phyloP scores from a whole-genome alignment of 1,140 invertebrate genomes.

The Drosophila mayri region DNA sequence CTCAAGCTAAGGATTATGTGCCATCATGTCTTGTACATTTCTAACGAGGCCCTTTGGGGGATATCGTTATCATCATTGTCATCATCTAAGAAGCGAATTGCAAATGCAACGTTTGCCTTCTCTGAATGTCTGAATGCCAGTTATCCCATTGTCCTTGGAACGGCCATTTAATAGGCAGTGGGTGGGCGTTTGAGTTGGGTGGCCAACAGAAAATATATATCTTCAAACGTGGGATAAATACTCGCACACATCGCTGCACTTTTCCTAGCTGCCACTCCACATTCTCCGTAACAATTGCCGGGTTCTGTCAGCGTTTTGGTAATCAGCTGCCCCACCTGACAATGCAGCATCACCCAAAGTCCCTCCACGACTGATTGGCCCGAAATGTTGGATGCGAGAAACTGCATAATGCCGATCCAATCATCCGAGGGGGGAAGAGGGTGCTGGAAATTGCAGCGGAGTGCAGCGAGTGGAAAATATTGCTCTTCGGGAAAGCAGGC shows the following conservation, averaged over 20 bases:
- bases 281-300: conserved; percentile 17
- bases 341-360: conserved; percentile 9
- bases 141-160: conserved; percentile 11
- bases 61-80: conserved; percentile 3
- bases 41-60: neutral
- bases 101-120: neutral
- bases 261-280: neutral
- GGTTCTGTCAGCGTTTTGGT: conserved; percentile 22
- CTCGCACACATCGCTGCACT: conserved; percentile 16
- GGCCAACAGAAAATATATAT: neutral
- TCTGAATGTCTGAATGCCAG: neutral
- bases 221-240: conserved; percentile 25
- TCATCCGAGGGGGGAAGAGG: conserved; percentile 8
- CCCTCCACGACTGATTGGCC: conserved; percentile 36
- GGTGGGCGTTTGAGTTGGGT: neutral
- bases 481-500: conserved; percentile 12
- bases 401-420: conserved; percentile 46
- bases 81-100: neutral
- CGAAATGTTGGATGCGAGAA: conserved; percentile 22
- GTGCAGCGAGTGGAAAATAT: neutral
- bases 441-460: neutral
- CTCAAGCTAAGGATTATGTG: neutral
- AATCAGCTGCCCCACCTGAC: conserved; percentile 43
- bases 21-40: conserved; percentile 2
- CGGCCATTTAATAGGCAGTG: conserved; percentile 2